Percentiles rank a stretch among this genome's conserved stretches.
Evolutionary conservation across 2,797 vertebrate species (phyloP).

Genomic region (Pelochelys cantorii): DNA sequence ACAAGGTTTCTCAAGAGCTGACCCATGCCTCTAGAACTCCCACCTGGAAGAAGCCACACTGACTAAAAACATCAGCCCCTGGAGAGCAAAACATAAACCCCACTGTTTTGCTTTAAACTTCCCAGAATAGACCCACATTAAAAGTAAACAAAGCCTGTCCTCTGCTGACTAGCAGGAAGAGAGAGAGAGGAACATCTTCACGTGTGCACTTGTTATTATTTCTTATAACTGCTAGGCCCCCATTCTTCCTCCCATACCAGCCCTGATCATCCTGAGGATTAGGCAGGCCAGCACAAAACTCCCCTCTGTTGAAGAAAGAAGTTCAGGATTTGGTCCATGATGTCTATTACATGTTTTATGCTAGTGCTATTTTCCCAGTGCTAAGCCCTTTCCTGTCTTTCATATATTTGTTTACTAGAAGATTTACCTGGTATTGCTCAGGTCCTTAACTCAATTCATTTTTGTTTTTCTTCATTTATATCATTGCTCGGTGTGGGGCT

Average conservation of each 20-base stretch:
- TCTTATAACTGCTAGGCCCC: not conserved
- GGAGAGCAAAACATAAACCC: not conserved
- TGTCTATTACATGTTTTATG: not conserved
- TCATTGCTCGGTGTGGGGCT: no score
- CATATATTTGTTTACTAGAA: not conserved
- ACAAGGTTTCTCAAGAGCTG: slow-evolving; percentile 70
- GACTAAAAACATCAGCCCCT: not conserved
- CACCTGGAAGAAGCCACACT: not conserved
- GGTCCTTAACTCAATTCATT: no score
- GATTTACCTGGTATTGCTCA: no score
- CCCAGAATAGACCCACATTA: not conserved
- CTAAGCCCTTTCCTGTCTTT: not conserved
- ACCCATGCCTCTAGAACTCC: not conserved
- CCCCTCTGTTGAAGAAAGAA: not conserved
- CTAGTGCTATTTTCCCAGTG: not conserved
- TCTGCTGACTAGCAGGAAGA: not conserved
- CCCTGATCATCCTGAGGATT: not conserved
- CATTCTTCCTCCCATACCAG: not conserved
- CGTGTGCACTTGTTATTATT: not conserved
- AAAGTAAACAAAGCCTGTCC: not conserved
- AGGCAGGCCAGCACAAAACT: not conserved
- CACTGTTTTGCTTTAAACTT: not conserved
- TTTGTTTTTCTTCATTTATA: no score
- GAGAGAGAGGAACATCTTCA: not conserved
- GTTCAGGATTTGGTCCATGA: not conserved